A percentile compares a stretch with the other conserved stretches of the same genome.
Evolutionary conservation across 2,888 invertebrate species (phyloP).

Genomic region (Catocala fraxini): DNA sequence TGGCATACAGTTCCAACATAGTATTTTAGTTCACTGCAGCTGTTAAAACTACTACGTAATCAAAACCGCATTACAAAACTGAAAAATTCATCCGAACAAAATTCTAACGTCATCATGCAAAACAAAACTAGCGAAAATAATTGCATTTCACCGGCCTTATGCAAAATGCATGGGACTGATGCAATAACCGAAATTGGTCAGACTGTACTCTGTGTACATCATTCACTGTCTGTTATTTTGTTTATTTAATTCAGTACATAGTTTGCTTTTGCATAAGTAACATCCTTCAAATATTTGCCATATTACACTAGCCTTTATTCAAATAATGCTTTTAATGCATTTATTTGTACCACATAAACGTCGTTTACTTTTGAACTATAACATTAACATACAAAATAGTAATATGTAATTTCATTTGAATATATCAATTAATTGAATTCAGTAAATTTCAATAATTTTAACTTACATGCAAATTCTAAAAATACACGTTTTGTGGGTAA

Average conservation of each 20-base stretch:
- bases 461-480: no score
- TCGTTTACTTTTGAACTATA: no score
- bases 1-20: no score
- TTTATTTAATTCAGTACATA: constrained; percentile 53
- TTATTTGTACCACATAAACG: no score
- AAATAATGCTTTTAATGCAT: background rate
- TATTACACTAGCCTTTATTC: background rate
- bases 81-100: constrained; percentile 23
- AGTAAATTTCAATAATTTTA: no score
- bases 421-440: no score
- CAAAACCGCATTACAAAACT: constrained; percentile 14
- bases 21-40: no score
- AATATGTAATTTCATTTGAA: no score
- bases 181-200: constrained; percentile 61
- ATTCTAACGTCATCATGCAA: constrained; percentile 39
- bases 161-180: constrained; percentile 63
- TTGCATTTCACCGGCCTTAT: constrained; percentile 60
- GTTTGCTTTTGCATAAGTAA: constrained; percentile 34
- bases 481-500: no score
- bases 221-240: constrained; percentile 49
- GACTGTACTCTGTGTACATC: constrained; percentile 21
- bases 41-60: background rate
- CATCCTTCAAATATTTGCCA: background rate
- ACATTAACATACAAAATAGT: no score
- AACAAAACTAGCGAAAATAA: constrained; percentile 56